Evolutionary conservation across 1,140 invertebrate genomes (phyloP).

Genomic region (Papilio polytes): DNA sequence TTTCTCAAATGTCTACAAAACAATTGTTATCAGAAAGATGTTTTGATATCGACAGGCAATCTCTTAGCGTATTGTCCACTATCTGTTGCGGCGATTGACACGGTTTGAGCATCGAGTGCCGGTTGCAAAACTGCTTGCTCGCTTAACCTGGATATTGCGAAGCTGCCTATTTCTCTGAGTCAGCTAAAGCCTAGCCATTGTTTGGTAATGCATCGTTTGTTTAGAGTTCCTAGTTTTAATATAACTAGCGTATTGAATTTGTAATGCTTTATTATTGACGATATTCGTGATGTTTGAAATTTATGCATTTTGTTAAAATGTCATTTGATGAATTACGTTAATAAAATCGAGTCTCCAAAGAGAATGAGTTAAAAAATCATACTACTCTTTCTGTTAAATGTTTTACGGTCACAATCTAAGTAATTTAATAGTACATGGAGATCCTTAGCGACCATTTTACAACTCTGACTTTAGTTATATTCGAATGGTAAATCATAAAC

Average conservation of each 20-base stretch:
- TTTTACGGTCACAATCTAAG: no score
- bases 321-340: no score
- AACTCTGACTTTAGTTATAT: not conserved
- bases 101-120: constrained; percentile 47
- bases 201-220: not conserved
- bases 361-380: no score
- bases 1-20: not conserved
- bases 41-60: constrained; percentile 1
- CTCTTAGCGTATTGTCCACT: constrained; percentile 21
- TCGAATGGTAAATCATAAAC: not conserved
- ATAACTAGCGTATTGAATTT: not conserved
- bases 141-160: constrained; percentile 54
- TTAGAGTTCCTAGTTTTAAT: not conserved
- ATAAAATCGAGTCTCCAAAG: no score
- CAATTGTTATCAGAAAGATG: not conserved
- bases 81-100: constrained; percentile 54
- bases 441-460: no score
- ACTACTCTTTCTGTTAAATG: no score
- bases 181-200: constrained; percentile 40
- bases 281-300: no score
- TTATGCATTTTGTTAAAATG: no score
- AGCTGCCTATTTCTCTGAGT: constrained; percentile 51
- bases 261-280: not conserved
- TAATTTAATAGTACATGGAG: no score
- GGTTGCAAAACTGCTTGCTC: constrained; percentile 47